These are phyloP conservation scores for Hofmannophila pseudospretella DNA, from an alignment of 2,888 invertebrate genomes.

Conservation along the genomic window DNA sequence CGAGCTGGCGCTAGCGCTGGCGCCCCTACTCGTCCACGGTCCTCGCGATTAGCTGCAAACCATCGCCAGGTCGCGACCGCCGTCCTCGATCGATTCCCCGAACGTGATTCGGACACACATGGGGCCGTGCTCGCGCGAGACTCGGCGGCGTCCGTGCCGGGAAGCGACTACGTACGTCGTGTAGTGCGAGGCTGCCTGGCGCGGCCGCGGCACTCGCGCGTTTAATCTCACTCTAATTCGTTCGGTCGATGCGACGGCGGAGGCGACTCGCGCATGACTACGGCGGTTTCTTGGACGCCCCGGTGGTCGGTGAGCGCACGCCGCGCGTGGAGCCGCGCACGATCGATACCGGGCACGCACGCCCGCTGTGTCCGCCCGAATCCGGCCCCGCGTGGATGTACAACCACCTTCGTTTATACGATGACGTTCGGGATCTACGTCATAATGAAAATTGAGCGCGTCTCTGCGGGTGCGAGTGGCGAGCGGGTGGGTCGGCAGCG, in stretches of 20 bases:
- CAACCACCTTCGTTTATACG: conserved; percentile 48
- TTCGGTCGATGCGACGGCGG: conserved; percentile 55
- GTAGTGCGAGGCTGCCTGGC: conserved; percentile 40
- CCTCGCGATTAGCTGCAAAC: conserved; percentile 39
- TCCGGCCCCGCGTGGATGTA: conserved; percentile 29
- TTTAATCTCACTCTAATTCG: conserved; percentile 38
- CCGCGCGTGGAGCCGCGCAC: conserved; percentile 31
- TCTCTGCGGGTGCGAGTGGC: not conserved
- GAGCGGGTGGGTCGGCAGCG: not conserved
- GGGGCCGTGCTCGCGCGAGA: conserved; percentile 35
- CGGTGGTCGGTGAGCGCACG: conserved; percentile 25
- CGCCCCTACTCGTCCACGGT: conserved; percentile 30
- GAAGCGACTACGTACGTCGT: conserved; percentile 46
- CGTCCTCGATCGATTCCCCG: conserved; percentile 35
- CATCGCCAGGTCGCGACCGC: conserved; percentile 37
- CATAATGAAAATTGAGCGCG: conserved; percentile 26
- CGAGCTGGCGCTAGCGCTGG: conserved; percentile 32
- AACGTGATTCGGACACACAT: conserved; percentile 39
- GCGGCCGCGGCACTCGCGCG: conserved; percentile 70
- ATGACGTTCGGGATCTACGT: conserved; percentile 54
- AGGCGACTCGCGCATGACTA: conserved; percentile 58
- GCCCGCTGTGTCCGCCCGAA: conserved; percentile 38
- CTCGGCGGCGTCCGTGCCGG: conserved; percentile 34
- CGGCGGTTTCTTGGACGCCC: conserved; percentile 40
- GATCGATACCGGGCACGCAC: conserved; percentile 40